Percentiles rank a stretch among this genome's conserved stretches.
Conservation (phyloP, 1,140 invertebrate genomes). For the Tetramorium alpestre region DNA sequence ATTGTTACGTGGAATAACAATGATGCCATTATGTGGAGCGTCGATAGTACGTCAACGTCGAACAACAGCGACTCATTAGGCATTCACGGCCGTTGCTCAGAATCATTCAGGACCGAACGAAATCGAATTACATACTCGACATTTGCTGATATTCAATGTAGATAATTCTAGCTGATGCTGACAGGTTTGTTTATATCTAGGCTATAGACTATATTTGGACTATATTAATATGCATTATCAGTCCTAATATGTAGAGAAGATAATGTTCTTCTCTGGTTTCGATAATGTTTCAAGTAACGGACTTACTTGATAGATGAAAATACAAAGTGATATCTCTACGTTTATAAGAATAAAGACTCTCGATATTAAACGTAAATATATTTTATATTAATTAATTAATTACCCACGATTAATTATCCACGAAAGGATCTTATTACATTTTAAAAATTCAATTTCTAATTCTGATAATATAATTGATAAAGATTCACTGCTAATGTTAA, state of each 20-base stretch:
- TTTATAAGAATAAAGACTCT: too few relatives aligned
- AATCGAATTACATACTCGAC: slow-evolving; percentile 64
- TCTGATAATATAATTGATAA: background rate
- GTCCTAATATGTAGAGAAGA: slow-evolving; percentile 11
- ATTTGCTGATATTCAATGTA: slow-evolving; percentile 58
- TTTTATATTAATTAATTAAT: background rate
- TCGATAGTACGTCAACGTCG: slow-evolving; percentile 40
- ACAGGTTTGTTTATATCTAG: slow-evolving; percentile 55
- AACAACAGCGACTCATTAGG: slow-evolving; percentile 66
- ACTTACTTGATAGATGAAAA: background rate
- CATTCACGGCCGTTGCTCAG: slow-evolving; percentile 57
- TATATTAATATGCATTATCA: slow-evolving; percentile 19
- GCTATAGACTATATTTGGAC: background rate
- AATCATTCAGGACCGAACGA: slow-evolving; percentile 64
- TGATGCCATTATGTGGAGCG: slow-evolving; percentile 28
- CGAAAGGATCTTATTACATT: background rate
- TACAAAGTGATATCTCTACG: background rate
- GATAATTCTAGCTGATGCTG: slow-evolving; percentile 54
- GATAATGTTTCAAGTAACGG: background rate
- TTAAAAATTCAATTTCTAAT: background rate
- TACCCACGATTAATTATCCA: background rate
- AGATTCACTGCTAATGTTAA: background rate
- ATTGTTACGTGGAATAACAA: slow-evolving; percentile 47
- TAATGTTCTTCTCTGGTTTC: slow-evolving; percentile 9
- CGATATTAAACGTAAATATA: too few relatives aligned